These are phyloP conservation scores for Mobula birostris DNA, from an alignment of 2,113 vertebrate species.

Conservation along the genomic window DNA sequence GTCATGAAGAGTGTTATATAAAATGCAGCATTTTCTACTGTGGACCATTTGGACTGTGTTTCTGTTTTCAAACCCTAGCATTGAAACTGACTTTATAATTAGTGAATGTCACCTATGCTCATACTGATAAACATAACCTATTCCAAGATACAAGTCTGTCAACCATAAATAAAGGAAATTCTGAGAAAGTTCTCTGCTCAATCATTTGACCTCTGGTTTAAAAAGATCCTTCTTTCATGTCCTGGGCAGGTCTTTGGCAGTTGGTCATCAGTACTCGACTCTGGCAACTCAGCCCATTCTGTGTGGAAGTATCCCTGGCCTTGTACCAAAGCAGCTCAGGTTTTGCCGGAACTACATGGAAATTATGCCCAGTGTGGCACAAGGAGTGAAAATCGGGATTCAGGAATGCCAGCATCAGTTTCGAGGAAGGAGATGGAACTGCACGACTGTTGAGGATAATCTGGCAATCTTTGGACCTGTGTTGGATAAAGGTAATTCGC, in stretches of 20 bases:
- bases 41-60: neutral
- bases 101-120: neutral
- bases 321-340: conserved; percentile 92
- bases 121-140: neutral
- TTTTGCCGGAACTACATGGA: conserved; percentile 96
- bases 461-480: conserved; percentile 93
- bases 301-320: conserved; percentile 86
- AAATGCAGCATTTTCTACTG: neutral
- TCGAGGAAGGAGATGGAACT: conserved; percentile 92
- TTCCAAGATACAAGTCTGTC: neutral
- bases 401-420: conserved; percentile 96
- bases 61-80: neutral
- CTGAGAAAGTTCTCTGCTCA: neutral
- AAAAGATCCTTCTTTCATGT: neutral
- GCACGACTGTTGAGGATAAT: conserved; percentile 84
- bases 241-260: conserved; percentile 75
- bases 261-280: conserved; percentile 84
- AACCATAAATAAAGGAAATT: neutral
- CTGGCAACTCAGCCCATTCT: conserved; percentile 83
- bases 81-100: neutral
- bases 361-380: conserved; percentile 94
- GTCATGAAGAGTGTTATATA: neutral
- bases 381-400: conserved; percentile 87
- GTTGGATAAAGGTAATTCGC: conserved; percentile 80
- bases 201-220: neutral